phyloP scores from a whole-genome alignment of 2,797 vertebrate genomes.

The Echiichthys vipera region DNA sequence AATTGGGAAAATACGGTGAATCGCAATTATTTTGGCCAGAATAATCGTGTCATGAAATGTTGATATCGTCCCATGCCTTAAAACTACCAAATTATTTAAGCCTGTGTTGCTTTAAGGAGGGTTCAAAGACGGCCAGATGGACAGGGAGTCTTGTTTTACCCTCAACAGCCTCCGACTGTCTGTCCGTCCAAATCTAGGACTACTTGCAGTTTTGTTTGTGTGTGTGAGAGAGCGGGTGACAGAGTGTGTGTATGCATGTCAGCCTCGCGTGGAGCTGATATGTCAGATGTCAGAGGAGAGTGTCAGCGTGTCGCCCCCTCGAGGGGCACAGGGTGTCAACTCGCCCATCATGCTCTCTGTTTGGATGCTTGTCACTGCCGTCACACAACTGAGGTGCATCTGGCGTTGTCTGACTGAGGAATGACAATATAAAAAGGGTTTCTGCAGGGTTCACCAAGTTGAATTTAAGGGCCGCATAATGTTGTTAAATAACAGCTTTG shows the following conservation, averaged over 20 bases:
- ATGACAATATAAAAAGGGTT: background rate
- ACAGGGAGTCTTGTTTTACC: slow-evolving; percentile 48
- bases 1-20: no score
- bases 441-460: background rate
- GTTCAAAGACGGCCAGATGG: slow-evolving; percentile 66
- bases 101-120: slow-evolving; percentile 37
- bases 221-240: background rate
- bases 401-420: slow-evolving; percentile 50
- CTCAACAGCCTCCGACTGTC: slow-evolving; percentile 47
- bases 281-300: slow-evolving; percentile 72
- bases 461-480: background rate
- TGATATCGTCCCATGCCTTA: no score
- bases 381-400: slow-evolving; percentile 29
- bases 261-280: slow-evolving; percentile 57
- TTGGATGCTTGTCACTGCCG: slow-evolving; percentile 57
- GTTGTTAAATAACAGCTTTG: no score
- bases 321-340: slow-evolving; percentile 53
- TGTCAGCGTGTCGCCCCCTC: slow-evolving; percentile 58
- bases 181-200: slow-evolving; percentile 31
- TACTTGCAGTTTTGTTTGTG: slow-evolving; percentile 19
- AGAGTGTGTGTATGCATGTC: slow-evolving; percentile 38
- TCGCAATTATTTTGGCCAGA: no score
- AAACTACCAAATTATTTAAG: slow-evolving; percentile 46
- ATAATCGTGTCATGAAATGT: no score
- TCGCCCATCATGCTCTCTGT: slow-evolving; percentile 61